Base-by-base conservation (phyloP, 1,140 invertebrate genomes). In the Acarapis woodi region DNA sequence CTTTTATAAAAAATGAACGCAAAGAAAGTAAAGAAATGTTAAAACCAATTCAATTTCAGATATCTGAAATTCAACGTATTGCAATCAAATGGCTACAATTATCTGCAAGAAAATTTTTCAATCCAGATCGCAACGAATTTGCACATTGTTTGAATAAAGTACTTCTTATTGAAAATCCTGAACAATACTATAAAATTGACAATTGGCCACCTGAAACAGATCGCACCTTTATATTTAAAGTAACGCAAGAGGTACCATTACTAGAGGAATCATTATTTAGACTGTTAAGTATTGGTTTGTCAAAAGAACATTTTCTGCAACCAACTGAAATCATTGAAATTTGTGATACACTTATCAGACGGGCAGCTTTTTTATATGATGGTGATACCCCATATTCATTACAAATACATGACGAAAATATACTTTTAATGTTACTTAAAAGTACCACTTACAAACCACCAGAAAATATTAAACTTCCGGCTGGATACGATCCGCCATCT, bases 181-280 rank as follows among this genome's bases (percentile, higher is more conserved):
- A 90, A 40, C 67, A 73, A 29, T 88, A 88, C 56, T 79, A 71
- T 48, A 80, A 77, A 49, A 64, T 74, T 41, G 87, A 94, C 54
- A 82, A 76, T 52, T 94, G 83, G 82, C 85, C 83, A 1, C 66
- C 76, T 4, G 87, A 93, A 52, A 66, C 66, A 18, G 80, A 88
- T 39, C 36, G 43, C 38, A 55, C 52, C 15, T 53, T 75, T 18
- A 70, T 80, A 41, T 62, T 87, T 46, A 59, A 79, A 33, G 53
- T 87, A 24, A 72, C 74, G 24, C 71, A 72, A 4, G 83, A 94
- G 59, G 71, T 82, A 10, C 82, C 80, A 2, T 58, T 88, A 15
- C 58, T 57, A 30, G 74, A 88, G 55, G 73, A 71, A 44, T 79
- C 78, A 1, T 54, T 93, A 12, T 60, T 80, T 30, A 58, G 71